Percentiles rank a stretch among this genome's conserved stretches.
phyloP scores from a whole-genome alignment of 92 coral and sea anemone species.

The Epizoanthus stellaris region DNA sequence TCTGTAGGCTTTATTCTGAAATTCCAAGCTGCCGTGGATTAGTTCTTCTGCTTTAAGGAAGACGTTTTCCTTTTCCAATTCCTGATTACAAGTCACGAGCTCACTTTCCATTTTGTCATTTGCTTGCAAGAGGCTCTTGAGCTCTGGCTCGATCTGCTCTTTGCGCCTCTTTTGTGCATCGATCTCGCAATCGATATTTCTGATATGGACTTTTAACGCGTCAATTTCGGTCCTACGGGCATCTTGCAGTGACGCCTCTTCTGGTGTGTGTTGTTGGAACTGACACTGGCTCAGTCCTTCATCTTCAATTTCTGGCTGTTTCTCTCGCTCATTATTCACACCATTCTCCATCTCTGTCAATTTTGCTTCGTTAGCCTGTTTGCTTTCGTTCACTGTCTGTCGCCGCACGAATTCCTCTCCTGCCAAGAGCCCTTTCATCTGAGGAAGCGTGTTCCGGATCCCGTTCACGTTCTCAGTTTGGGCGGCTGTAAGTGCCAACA shows the following conservation, averaged over 20 bases:
- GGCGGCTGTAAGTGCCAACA: background rate
- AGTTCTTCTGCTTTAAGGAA: conserved; percentile 16
- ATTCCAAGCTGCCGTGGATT: background rate
- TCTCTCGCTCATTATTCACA: background rate
- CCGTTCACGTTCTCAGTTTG: too few relatives aligned
- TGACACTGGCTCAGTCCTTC: too few relatives aligned
- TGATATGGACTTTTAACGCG: background rate
- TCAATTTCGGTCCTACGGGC: background rate
- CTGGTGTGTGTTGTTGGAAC: too few relatives aligned
- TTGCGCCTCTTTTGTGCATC: conserved; percentile 18
- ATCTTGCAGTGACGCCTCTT: too few relatives aligned
- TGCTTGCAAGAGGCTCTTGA: background rate
- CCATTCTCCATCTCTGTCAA: too few relatives aligned
- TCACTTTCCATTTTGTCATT: background rate
- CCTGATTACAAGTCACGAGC: background rate
- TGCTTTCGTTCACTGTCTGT: background rate
- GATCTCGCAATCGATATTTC: background rate
- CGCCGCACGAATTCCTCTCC: background rate
- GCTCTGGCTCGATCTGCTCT: background rate
- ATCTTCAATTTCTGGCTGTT: conserved; percentile 12
- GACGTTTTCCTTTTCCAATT: conserved; percentile 10
- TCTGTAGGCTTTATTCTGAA: conserved; percentile 2
- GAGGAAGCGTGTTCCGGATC: background rate
- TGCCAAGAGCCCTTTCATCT: too few relatives aligned
- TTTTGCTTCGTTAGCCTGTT: background rate